Conservation (phyloP, 2,888 invertebrate genomes). For the Cerceris rybyensis region DNA sequence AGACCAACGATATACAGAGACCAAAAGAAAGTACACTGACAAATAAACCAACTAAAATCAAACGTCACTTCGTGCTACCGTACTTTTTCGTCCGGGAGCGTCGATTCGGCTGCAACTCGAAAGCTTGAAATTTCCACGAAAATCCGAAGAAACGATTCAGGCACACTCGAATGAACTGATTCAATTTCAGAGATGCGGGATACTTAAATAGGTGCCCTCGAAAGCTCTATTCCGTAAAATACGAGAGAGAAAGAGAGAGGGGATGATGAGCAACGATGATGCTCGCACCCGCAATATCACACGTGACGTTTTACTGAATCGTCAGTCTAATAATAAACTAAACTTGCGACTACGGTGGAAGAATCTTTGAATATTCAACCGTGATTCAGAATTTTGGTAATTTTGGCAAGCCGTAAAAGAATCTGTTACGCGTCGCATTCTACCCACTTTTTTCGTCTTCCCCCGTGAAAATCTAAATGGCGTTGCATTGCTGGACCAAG, state of each 20-base stretch:
- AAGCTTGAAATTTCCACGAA: background rate
- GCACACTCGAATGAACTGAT: constrained; percentile 41
- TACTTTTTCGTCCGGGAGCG: constrained; percentile 21
- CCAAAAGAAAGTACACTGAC: background rate
- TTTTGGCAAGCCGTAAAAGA: constrained; percentile 10
- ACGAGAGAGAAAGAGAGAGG: constrained; percentile 9
- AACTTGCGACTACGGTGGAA: constrained; percentile 16
- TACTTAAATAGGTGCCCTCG: constrained; percentile 57
- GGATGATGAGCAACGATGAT: background rate
- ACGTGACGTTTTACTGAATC: constrained; percentile 56
- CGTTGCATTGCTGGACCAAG: background rate
- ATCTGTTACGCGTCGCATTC: background rate
- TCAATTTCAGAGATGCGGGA: constrained; percentile 29
- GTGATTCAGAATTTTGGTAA: constrained; percentile 36
- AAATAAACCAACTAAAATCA: background rate
- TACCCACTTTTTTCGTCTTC: background rate
- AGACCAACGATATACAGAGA: background rate
- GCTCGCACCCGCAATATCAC: constrained; percentile 30
- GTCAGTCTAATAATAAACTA: constrained; percentile 52
- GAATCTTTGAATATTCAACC: constrained; percentile 6
- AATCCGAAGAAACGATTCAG: constrained; percentile 12
- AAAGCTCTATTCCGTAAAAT: constrained; percentile 3
- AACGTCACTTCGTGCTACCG: constrained; percentile 25
- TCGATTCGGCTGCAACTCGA: background rate
- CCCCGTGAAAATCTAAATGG: background rate